A percentile compares a stretch with the other conserved stretches of the same genome.
Conservation (phyloP, 1,140 invertebrate genomes). For the Melitaea cinxia region DNA sequence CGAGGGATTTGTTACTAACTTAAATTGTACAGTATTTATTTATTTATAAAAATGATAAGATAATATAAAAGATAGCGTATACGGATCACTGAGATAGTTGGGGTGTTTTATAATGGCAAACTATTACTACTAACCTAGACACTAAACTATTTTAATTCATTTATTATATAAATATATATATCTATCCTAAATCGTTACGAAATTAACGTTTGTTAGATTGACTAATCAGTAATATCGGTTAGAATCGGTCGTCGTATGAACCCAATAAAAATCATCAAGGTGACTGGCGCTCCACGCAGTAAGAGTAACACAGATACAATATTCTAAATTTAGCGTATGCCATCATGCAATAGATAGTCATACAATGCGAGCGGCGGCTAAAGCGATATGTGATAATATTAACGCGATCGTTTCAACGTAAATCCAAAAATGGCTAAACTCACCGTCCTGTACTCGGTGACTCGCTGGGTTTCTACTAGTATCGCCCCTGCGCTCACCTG, state of each 20-base stretch:
- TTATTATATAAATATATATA: too few relatives aligned
- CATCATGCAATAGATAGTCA: slow-evolving; percentile 60
- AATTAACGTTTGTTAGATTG: background rate
- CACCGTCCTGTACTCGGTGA: slow-evolving; percentile 74
- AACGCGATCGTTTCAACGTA: slow-evolving; percentile 32
- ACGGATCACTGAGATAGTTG: background rate
- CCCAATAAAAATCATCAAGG: slow-evolving; percentile 31
- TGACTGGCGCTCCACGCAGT: slow-evolving; percentile 35
- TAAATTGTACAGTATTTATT: too few relatives aligned
- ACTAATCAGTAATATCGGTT: background rate
- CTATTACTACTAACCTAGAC: background rate
- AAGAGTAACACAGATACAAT: slow-evolving; percentile 32
- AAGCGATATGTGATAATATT: slow-evolving; percentile 26
- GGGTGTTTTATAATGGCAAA: background rate
- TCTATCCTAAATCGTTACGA: background rate
- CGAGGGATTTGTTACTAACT: too few relatives aligned
- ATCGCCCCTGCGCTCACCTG: slow-evolving; percentile 78
- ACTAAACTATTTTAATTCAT: background rate
- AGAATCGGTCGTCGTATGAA: slow-evolving; percentile 7
- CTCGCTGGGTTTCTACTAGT: slow-evolving; percentile 74
- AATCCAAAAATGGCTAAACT: slow-evolving; percentile 53
- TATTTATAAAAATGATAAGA: slow-evolving; percentile 2
- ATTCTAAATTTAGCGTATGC: slow-evolving; percentile 49
- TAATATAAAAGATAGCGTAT: background rate
- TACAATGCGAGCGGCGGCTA: slow-evolving; percentile 41